Conservation (phyloP, 1,140 invertebrate genomes). For the Gryllus bimaculatus region DNA sequence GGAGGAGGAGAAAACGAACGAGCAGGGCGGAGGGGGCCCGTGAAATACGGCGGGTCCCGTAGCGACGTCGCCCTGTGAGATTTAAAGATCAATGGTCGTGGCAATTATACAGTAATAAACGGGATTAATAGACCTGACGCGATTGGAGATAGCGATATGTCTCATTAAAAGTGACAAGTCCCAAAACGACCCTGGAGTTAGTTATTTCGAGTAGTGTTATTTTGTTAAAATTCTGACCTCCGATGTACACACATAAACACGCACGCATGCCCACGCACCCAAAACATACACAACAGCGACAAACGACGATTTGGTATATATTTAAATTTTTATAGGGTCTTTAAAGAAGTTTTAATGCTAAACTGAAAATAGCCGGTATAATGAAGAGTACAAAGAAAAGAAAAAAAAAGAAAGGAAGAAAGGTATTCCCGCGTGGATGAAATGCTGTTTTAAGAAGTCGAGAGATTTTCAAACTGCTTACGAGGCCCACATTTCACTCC, state of each 20-base stretch:
- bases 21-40: too few species aligned
- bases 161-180: not conserved
- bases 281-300: not conserved
- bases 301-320: constrained; percentile 1
- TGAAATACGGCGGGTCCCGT: too few species aligned
- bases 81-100: not conserved
- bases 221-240: not conserved
- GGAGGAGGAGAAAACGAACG: too few species aligned
- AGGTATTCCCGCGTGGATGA: not conserved
- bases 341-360: constrained; percentile 2
- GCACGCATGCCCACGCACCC: not conserved
- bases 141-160: not conserved
- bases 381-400: not conserved
- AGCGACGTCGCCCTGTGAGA: not conserved
- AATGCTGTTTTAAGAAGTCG: not conserved
- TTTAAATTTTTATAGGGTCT: not conserved
- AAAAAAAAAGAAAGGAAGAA: not conserved
- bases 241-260: not conserved
- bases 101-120: not conserved
- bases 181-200: not conserved
- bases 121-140: not conserved
- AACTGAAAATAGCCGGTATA: not conserved
- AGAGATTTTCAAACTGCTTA: constrained; percentile 5
- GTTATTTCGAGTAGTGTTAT: not conserved
- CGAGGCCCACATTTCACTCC: not conserved